Conservation (phyloP, 2,797 vertebrate species). For the Hozukius guyotensis region DNA sequence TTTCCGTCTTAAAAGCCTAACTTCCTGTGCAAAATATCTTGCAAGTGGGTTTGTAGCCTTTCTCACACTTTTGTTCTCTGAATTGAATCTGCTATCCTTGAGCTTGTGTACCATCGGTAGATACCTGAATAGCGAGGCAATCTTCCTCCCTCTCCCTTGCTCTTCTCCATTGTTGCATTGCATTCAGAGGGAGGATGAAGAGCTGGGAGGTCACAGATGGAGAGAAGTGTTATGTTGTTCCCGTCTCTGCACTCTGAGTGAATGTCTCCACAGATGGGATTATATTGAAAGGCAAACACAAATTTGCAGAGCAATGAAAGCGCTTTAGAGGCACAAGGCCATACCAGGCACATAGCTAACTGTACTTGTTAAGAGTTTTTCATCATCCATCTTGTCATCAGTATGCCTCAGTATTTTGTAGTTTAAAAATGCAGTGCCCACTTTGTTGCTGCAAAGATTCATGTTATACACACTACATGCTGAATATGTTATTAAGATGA, state of each 20-base stretch:
- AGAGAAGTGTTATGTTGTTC: constrained; percentile 77
- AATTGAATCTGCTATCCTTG: constrained; percentile 72
- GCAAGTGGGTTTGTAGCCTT: constrained; percentile 43
- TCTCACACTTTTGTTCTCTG: constrained; percentile 53
- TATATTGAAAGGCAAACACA: constrained; percentile 69
- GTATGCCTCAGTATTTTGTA: constrained; percentile 1
- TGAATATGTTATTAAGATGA: constrained; percentile 1
- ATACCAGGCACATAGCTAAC: constrained; percentile 46
- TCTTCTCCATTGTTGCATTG: constrained; percentile 66
- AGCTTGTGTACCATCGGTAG: constrained; percentile 65
- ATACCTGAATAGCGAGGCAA: constrained; percentile 69
- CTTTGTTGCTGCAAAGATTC: neutral
- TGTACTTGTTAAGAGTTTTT: constrained; percentile 53
- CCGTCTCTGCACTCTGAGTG: constrained; percentile 62
- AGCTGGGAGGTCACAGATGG: constrained; percentile 79
- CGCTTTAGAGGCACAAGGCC: constrained; percentile 67
- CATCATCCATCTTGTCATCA: constrained; percentile 29
- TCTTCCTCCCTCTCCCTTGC: constrained; percentile 67
- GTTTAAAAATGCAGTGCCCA: constrained; percentile 7
- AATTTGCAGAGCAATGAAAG: constrained; percentile 71
- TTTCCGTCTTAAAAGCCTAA: constrained; percentile 1
- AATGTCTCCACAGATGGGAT: constrained; percentile 76
- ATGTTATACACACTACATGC: neutral
- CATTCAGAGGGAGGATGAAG: constrained; percentile 70
- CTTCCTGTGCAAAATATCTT: constrained; percentile 25